Conservation (phyloP, 37 sponge, comb jelly and placozoan genomes). For the Petrosia ficiformis region DNA sequence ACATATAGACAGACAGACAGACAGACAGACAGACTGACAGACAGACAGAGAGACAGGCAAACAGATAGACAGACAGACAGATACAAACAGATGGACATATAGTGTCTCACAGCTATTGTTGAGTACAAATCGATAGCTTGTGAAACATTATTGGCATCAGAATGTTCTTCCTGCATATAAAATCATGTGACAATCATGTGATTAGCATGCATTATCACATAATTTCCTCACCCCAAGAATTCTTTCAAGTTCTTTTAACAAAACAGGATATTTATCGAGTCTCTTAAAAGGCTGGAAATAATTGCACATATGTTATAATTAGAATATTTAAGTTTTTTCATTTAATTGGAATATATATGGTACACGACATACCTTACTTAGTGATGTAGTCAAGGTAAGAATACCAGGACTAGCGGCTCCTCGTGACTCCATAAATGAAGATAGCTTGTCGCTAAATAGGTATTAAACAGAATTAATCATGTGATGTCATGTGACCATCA, state of each 20-base stretch:
- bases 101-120: slow-evolving; percentile 36
- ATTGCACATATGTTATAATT: background rate
- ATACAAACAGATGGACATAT: too few relatives aligned
- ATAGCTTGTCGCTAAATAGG: slow-evolving; percentile 68
- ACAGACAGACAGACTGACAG: too few relatives aligned
- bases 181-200: background rate
- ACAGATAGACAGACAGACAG: too few relatives aligned
- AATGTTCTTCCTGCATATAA: slow-evolving; percentile 63
- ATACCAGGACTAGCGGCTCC: slow-evolving; percentile 89
- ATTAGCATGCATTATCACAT: slow-evolving; percentile 6
- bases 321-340: background rate
- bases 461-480: background rate
- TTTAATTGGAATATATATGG: background rate
- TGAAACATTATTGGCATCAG: slow-evolving; percentile 54
- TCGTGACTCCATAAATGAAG: slow-evolving; percentile 80
- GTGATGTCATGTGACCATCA: background rate
- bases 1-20: too few relatives aligned
- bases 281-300: slow-evolving; percentile 67
- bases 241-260: slow-evolving; percentile 80
- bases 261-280: slow-evolving; percentile 84
- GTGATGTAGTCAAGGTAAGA: slow-evolving; percentile 69
- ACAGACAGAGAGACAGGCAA: too few relatives aligned
- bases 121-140: slow-evolving; percentile 41
- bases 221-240: slow-evolving; percentile 51
- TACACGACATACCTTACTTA: slow-evolving; percentile 74